Evolutionary conservation across 2,113 vertebrate genomes (phyloP).

Genomic region (Melanotaenia duboulayi): DNA sequence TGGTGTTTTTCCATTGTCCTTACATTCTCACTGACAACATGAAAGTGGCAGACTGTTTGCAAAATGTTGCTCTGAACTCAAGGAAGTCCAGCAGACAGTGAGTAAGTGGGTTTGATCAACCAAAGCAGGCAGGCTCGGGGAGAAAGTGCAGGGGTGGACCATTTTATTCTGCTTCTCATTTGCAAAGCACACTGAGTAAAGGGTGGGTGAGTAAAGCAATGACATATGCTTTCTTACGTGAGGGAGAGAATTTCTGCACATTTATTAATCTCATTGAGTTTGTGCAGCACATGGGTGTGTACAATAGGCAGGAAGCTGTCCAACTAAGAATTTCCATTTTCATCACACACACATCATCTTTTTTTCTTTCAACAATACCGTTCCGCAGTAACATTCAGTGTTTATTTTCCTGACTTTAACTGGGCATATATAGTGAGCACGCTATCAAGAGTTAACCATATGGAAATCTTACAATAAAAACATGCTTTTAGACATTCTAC

Average conservation of each 20-base stretch:
- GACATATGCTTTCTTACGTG: conserved; percentile 17
- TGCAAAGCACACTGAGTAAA: conserved; percentile 21
- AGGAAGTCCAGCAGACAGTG: conserved; percentile 76
- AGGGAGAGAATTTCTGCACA: conserved; percentile 19
- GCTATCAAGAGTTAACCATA: conserved; percentile 64
- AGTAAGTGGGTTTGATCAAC: conserved; percentile 69
- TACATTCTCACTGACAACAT: conserved; percentile 19
- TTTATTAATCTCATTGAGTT: conserved; percentile 49
- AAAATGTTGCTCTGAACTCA: conserved; percentile 44
- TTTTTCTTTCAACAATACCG: conserved; percentile 59
- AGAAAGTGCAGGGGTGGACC: conserved; percentile 52
- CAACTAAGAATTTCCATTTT: conserved; percentile 77
- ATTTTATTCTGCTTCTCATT: conserved; percentile 36
- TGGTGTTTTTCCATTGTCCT: conserved; percentile 23
- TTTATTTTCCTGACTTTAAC: conserved; percentile 70
- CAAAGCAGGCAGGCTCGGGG: conserved; percentile 27
- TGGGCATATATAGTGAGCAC: conserved; percentile 48
- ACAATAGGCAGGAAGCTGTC: conserved; percentile 57
- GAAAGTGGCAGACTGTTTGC: conserved; percentile 23
- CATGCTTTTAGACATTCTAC: conserved; percentile 33
- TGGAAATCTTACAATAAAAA: conserved; percentile 63
- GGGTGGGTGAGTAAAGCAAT: conserved; percentile 34
- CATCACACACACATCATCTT: conserved; percentile 70
- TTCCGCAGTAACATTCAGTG: conserved; percentile 19
- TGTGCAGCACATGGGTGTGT: conserved; percentile 58